These are phyloP conservation scores for Sarotherodon lohbergeri DNA, from an alignment of 2,113 vertebrate species.

Conservation along the genomic window DNA sequence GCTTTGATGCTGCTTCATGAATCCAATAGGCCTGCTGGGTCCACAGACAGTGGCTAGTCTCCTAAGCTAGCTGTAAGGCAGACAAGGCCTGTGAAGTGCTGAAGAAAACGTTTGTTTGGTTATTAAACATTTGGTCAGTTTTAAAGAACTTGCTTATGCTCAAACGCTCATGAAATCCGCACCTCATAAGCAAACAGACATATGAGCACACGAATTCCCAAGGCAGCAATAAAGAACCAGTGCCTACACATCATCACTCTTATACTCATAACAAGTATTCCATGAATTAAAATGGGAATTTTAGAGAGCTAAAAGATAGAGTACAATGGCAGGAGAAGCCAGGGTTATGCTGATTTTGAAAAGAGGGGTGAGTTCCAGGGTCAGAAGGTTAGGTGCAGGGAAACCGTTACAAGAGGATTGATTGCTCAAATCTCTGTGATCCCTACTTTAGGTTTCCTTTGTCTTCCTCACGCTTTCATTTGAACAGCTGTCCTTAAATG, in stretches of 20 bases:
- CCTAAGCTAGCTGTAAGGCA: not conserved
- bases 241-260: not conserved
- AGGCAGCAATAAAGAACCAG: not conserved
- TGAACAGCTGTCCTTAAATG: not conserved
- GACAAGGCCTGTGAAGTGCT: not conserved
- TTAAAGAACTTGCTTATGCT: not conserved
- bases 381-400: not conserved
- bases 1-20: constrained; percentile 41
- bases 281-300: not conserved
- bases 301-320: not conserved
- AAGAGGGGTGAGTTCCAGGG: not conserved
- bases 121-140: not conserved
- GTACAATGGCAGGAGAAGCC: not conserved
- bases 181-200: not conserved
- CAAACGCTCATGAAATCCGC: accelerated
- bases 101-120: not conserved
- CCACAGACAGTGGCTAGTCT: not conserved
- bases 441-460: not conserved
- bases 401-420: not conserved
- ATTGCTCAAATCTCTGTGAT: not conserved
- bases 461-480: not conserved
- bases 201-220: not conserved
- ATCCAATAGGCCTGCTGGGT: constrained; percentile 41
- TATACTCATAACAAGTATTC: not conserved
- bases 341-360: not conserved